Conservation (phyloP, 2,888 invertebrate species). For the Sarcophaga caerulescens region DNA sequence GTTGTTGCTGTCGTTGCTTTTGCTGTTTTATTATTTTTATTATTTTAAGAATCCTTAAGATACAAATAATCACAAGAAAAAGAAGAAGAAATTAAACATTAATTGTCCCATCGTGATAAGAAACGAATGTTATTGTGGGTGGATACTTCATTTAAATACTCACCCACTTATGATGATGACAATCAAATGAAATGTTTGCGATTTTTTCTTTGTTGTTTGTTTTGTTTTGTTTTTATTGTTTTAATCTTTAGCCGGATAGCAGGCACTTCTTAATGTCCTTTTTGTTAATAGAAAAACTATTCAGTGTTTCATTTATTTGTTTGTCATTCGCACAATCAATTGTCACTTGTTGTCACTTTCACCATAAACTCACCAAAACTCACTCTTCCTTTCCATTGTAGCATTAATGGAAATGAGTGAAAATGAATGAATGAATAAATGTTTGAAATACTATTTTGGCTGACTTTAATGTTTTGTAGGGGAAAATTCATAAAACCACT, state of each 20-base stretch:
- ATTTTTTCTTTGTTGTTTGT: not conserved
- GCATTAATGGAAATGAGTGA: not conserved
- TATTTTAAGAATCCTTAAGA: not conserved
- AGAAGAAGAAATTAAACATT: constrained; percentile 56
- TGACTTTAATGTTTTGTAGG: constrained; percentile 10
- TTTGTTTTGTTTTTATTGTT: not conserved
- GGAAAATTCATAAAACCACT: constrained; percentile 56
- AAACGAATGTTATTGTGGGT: not conserved
- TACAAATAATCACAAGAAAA: not conserved
- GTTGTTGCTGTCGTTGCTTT: too few relatives aligned
- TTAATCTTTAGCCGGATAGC: not conserved
- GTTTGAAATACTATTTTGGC: too few relatives aligned
- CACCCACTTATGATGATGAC: not conserved
- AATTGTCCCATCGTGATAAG: constrained; percentile 59
- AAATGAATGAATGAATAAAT: not conserved
- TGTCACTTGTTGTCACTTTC: constrained; percentile 62
- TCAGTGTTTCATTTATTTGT: constrained; percentile 20
- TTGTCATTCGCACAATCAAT: constrained; percentile 8
- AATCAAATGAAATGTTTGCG: not conserved
- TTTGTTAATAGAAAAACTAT: constrained; percentile 15
- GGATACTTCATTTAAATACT: not conserved
- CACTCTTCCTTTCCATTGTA: not conserved
- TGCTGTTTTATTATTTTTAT: not conserved
- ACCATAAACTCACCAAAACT: constrained; percentile 32
- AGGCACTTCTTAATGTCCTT: not conserved